Evolutionary conservation across 2,113 vertebrate species (phyloP).

Genomic region (Hippotragus niger): DNA sequence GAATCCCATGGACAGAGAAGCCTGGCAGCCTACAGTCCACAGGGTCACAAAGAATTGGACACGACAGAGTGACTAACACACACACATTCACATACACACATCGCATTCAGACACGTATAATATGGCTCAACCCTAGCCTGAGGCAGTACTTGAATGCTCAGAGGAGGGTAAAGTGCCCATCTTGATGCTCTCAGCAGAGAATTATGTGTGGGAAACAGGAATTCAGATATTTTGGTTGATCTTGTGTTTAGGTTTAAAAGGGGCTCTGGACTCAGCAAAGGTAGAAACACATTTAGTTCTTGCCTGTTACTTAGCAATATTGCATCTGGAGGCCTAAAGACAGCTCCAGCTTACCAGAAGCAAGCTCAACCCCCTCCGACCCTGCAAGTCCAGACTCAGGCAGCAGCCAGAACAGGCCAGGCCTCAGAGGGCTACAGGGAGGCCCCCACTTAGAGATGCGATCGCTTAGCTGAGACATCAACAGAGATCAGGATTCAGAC

Average conservation of each 20-base stretch:
- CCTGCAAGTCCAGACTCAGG: not conserved
- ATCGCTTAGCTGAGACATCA: not conserved
- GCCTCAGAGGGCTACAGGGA: not conserved
- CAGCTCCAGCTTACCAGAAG: not conserved
- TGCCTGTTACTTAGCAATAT: not conserved
- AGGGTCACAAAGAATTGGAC: not conserved
- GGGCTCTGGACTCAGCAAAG: not conserved
- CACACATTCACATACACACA: not conserved
- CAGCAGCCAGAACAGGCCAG: not conserved
- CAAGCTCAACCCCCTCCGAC: rapidly evolving
- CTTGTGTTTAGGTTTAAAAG: not conserved
- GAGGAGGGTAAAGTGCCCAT: not conserved
- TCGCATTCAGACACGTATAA: rapidly evolving
- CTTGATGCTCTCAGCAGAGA: not conserved
- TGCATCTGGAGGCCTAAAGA: not conserved
- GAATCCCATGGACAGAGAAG: not conserved
- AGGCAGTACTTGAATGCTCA: not conserved
- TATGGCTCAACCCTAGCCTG: not conserved
- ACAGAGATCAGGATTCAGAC: not conserved
- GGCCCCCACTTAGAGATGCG: not conserved
- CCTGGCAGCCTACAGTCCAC: not conserved
- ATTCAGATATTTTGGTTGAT: not conserved
- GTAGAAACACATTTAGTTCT: not conserved
- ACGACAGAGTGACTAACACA: not conserved
- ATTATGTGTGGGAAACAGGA: rapidly evolving